Base-by-base conservation (phyloP, 23 tunicate species). In the Botrylloides violaceus region DNA sequence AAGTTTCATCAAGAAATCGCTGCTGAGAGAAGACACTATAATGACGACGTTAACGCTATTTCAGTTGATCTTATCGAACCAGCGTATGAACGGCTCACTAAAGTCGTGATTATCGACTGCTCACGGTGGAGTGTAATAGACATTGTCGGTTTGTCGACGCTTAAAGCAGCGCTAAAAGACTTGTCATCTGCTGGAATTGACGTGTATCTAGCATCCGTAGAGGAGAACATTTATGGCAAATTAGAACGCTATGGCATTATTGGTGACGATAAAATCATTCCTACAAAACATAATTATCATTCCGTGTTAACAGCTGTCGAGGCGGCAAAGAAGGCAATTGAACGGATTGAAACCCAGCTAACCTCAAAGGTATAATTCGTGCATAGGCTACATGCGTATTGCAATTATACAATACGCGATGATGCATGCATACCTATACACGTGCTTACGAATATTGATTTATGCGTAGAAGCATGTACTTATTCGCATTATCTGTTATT, bases 61-160 rank as follows among this genome's bases (percentile, higher is more conserved):
- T 3, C 70, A 25, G 30, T 22, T 22, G 70, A 63, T 63, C 23
- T 27, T 29, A 30, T 57, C 7, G 65, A 72, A 23, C 21, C 20
- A 1, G 5, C 25, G 15, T 24, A 72, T 35, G 6, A 7, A 12
- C 3, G 34, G 4, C 43, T 24, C 9, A 68, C 26, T 32, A 68
- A 68, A 12, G 24, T 36, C 37, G 65, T 90, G 26, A 59, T 90
- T 2, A 78, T 90, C 73, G 97, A 90, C 53, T 90, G 97, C 64
- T 60, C 85, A 3, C 66, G 79, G 5, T 90, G 97, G 97, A 83
- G 68, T 29, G 78, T 83, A 62, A 90, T 90, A 21, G 97, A 90
- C 55, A 62, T 71, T 2, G 83, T 90, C 77, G 97, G 97, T 9
- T 59, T 90, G 73, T 88, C 79, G 3, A 38, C 75, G 6, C 28